Conservation (phyloP, 2,888 invertebrate species). For the Candidula unifasciata region DNA sequence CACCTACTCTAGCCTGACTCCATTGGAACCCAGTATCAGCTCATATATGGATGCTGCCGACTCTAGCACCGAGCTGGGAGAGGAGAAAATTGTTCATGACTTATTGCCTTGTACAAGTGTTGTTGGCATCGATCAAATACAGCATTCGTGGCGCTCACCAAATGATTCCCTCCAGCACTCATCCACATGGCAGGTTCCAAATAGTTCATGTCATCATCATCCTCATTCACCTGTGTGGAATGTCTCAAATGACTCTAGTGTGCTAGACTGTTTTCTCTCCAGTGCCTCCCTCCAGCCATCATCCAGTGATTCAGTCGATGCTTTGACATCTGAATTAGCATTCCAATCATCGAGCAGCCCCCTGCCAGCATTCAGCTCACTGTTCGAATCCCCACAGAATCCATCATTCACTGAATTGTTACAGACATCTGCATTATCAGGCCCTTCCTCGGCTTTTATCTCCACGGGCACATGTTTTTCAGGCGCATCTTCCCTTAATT, state of each 20-base stretch:
- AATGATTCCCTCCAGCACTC: not conserved
- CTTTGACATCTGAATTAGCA: constrained; percentile 41
- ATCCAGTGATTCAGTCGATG: constrained; percentile 34
- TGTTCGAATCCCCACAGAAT: constrained; percentile 39
- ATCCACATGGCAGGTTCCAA: constrained; percentile 21
- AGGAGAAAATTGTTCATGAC: constrained; percentile 46
- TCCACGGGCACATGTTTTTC: not conserved
- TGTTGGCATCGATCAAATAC: constrained; percentile 30
- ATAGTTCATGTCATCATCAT: not conserved
- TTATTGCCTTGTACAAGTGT: constrained; percentile 49
- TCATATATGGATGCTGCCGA: constrained; percentile 41
- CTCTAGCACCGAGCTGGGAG: constrained; percentile 26
- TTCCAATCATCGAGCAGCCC: constrained; percentile 47
- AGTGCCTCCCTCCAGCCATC: constrained; percentile 38
- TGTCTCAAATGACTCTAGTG: constrained; percentile 27
- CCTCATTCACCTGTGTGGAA: constrained; percentile 21
- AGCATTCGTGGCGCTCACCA: constrained; percentile 25
- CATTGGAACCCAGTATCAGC: constrained; percentile 36
- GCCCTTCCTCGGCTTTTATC: not conserved
- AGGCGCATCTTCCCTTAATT: not conserved
- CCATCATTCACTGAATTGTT: constrained; percentile 44
- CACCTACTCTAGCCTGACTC: constrained; percentile 31
- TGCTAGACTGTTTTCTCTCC: constrained; percentile 44
- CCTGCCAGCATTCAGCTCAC: constrained; percentile 47
- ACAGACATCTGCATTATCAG: constrained; percentile 21